Evolutionary conservation across 2,113 vertebrate species (phyloP), one percentile per base, ranked within the genome.

Genomic region (Muntiacus reevesi): DNA sequence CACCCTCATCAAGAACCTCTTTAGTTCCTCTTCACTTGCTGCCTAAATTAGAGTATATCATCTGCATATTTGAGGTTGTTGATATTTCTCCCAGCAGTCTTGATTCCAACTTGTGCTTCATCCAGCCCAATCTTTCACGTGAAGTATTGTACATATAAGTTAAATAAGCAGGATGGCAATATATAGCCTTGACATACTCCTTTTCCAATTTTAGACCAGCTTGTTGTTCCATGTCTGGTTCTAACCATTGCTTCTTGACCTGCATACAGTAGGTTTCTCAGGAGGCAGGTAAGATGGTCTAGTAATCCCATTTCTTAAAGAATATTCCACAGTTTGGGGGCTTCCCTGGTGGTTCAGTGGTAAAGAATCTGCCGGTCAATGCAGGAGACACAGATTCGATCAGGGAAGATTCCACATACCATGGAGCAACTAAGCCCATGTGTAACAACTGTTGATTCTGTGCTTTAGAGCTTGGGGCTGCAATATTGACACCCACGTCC

Each of bases 401-500:
- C 67, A 71, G 67, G 67, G n/a, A 71, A 71, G 67, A 23, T 36
- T 19, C 67, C n/a, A 71, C 19, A 23, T 2, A 0, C 64, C 64
- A 23, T 0, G 10, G 67, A 40, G n/a, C 5, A 40, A 1, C 19
- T 12, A 71, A 71, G 19, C 67, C 19, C 67, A 23, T 23, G n/a
- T 23, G n/a, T n/a, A 40, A 23, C 67, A 40, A 40, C 67, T 71
- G 23, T 23, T 71, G 19, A 71, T 21, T 71, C 3, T 71, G 19
- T 23, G 67, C 19, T 40, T 10, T 13, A 23, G n/a, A 71, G n/a
- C 67, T 19, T 71, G 10, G n/a, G n/a, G n/a, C 67, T 40, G 67
- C 67, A 40, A 1, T 23, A 3, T 1, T 40, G 67, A 23, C 23
- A 19, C 36, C n/a, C n/a, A 71, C 19, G 0, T 71, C n/a, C n/a